These are phyloP conservation scores for Eulithis prunata DNA, from an alignment of 2,888 invertebrate species.

Conservation along the genomic window DNA sequence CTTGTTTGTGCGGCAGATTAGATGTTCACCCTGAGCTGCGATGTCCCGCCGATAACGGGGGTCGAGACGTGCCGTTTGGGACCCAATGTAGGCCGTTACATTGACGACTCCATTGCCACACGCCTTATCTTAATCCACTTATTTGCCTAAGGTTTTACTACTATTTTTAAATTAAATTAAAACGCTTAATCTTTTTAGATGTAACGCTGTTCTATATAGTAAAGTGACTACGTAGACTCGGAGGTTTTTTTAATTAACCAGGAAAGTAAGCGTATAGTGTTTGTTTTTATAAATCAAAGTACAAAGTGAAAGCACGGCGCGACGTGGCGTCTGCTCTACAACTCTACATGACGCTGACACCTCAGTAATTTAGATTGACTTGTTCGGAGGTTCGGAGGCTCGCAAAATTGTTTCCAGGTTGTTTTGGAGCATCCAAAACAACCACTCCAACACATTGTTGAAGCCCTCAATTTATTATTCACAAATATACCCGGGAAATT, in stretches of 20 bases:
- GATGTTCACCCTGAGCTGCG: conserved; percentile 73
- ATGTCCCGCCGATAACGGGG: conserved; percentile 73
- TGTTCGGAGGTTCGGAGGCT: conserved; percentile 62
- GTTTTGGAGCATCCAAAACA: conserved; percentile 60
- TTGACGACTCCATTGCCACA: conserved; percentile 68
- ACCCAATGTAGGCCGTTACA: conserved; percentile 68
- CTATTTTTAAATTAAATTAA: neutral
- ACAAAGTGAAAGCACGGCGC: conserved; percentile 24
- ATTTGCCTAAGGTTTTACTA: conserved; percentile 15
- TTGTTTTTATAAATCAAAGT: neutral
- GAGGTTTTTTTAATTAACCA: too few relatives aligned
- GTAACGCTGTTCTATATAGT: too few relatives aligned
- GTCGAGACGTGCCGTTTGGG: conserved; percentile 68
- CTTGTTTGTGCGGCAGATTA: conserved; percentile 76
- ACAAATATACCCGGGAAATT: conserved; percentile 81
- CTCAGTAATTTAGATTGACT: conserved; percentile 75
- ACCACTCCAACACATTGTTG: conserved; percentile 65
- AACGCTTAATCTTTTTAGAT: neutral
- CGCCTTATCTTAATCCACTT: conserved; percentile 65
- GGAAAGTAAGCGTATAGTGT: too few relatives aligned
- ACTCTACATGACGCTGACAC: conserved; percentile 18
- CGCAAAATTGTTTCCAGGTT: conserved; percentile 61
- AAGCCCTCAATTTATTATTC: conserved; percentile 80
- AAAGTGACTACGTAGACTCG: too few relatives aligned
- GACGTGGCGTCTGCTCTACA: conserved; percentile 11